Base-by-base conservation (phyloP, 92 coral and sea anemone genomes). In the Epizoanthus fatuus region DNA sequence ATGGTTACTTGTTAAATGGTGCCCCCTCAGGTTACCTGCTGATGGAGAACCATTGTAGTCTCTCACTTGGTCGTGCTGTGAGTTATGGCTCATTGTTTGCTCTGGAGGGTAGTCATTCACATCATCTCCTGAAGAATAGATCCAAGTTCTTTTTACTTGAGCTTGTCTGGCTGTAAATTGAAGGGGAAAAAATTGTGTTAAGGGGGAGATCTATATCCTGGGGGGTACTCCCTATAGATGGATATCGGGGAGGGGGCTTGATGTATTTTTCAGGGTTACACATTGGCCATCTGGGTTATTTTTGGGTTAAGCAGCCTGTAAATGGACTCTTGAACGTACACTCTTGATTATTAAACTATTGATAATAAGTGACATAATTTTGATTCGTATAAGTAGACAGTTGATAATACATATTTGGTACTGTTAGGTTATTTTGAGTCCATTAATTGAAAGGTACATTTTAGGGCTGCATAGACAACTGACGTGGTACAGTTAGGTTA, bases 141-240 rank as follows among this genome's bases (percentile, higher is more conserved):
- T 60, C 70, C 82, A 60, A 60, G 82, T 77, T 57, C 69, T 75
- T 64, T 77, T 60, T 25, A 44, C 56, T 60, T 62, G 71, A 40
- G 40, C 63, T 62, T 39, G 82, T 42, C 70, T 8, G 53, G 53
- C 82, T 77, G 82, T 77, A 14, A 56, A 22, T 15, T 35, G 12
- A 56, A 49, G 53, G 53, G 11, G 44, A 59, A 22, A 57, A 35
- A 35, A 16, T 5, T 25, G 16, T 15, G 25, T 12, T 25, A 15
- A 44, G 35, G 1, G 35, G 35, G 35, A 74, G 3, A 74, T 15
- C 64, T n/a, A 58, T 58, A 11, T 55, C 11, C 5, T 65, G 39
- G 39, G 14, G 19, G 2, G 39, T 38, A 3, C 17, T 60, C 22
- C 29, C 22, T 60, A 7, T 60, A 7, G 3, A 60, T 60, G 32